phyloP scores from a whole-genome alignment of 2,888 invertebrate genomes.

The Phortica magna region DNA sequence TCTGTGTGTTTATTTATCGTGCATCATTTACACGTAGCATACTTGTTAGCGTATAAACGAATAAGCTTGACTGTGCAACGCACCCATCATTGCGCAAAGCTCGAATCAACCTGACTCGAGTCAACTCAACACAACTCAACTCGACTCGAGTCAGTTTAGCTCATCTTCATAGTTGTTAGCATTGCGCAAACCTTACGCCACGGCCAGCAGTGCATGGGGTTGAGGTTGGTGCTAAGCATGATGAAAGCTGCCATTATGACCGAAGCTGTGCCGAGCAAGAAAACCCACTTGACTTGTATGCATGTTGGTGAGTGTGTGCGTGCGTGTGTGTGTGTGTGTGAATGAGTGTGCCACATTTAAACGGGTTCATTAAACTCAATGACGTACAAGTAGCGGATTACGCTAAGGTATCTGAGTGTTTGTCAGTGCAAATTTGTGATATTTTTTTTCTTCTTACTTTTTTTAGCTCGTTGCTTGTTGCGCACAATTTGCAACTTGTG shows the following conservation, averaged over 20 bases:
- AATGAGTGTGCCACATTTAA: slow-evolving; percentile 19
- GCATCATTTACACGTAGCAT: slow-evolving; percentile 30
- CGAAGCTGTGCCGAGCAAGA: slow-evolving; percentile 18
- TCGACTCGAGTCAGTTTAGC: slow-evolving; percentile 13
- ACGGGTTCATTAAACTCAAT: slow-evolving; percentile 30
- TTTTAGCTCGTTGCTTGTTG: slow-evolving; percentile 48
- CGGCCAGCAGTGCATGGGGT: too few relatives aligned
- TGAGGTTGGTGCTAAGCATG: too few relatives aligned
- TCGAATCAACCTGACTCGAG: neutral
- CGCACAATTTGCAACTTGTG: slow-evolving; percentile 18
- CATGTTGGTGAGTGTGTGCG: neutral
- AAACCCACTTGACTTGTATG: slow-evolving; percentile 18
- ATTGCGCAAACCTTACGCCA: neutral
- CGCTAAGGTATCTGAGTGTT: slow-evolving; percentile 3
- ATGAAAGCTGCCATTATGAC: neutral
- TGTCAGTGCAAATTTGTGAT: slow-evolving; percentile 56
- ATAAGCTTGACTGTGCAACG: neutral
- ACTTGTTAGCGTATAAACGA: neutral
- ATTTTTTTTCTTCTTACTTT: slow-evolving; percentile 64
- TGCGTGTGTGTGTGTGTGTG: neutral
- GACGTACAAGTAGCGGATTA: slow-evolving; percentile 24
- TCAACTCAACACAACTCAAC: neutral
- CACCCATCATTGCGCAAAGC: neutral
- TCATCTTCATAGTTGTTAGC: slow-evolving; percentile 9
- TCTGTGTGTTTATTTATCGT: slow-evolving; percentile 18